Percentiles rank a stretch among this genome's conserved stretches.
phyloP scores from a whole-genome alignment of 1,140 invertebrate genomes.

The Panulirus ornatus region DNA sequence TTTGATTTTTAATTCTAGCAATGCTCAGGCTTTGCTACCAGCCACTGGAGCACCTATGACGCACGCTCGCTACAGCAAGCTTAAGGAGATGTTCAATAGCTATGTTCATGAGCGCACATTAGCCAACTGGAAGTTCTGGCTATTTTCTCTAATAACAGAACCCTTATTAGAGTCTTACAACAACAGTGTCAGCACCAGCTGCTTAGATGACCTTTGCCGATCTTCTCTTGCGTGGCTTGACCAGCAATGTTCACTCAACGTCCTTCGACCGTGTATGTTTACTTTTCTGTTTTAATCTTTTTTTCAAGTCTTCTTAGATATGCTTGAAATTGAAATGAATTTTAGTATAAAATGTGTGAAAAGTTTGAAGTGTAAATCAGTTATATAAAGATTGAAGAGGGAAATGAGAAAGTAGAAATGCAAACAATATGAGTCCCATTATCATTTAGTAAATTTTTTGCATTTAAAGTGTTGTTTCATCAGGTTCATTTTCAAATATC shows the following conservation, averaged over 20 bases:
- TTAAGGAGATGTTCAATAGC: conserved; percentile 96
- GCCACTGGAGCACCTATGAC: conserved; percentile 94
- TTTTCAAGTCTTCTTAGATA: not conserved
- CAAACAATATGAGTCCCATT: too few relatives aligned
- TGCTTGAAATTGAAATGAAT: not conserved
- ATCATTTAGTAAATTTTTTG: too few relatives aligned
- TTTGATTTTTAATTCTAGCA: conserved; percentile 82
- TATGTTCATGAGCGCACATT: conserved; percentile 92
- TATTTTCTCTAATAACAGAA: conserved; percentile 94
- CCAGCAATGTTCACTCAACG: conserved; percentile 92
- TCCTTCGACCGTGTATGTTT: conserved; percentile 72
- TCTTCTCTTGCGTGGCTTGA: conserved; percentile 96
- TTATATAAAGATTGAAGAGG: too few relatives aligned
- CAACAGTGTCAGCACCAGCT: conserved; percentile 92
- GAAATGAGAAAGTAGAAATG: too few relatives aligned
- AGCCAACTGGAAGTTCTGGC: conserved; percentile 99
- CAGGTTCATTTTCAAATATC: too few relatives aligned
- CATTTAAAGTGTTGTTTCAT: too few relatives aligned
- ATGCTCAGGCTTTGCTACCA: conserved; percentile 95
- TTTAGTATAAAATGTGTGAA: not conserved
- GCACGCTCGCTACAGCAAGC: conserved; percentile 91
- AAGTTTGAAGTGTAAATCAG: too few relatives aligned
- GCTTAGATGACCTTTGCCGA: conserved; percentile 93
- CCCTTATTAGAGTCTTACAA: conserved; percentile 94
- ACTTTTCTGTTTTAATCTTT: not conserved